Evolutionary conservation across 2,888 invertebrate species (phyloP).

Genomic region (Onthophagus sagittarius): DNA sequence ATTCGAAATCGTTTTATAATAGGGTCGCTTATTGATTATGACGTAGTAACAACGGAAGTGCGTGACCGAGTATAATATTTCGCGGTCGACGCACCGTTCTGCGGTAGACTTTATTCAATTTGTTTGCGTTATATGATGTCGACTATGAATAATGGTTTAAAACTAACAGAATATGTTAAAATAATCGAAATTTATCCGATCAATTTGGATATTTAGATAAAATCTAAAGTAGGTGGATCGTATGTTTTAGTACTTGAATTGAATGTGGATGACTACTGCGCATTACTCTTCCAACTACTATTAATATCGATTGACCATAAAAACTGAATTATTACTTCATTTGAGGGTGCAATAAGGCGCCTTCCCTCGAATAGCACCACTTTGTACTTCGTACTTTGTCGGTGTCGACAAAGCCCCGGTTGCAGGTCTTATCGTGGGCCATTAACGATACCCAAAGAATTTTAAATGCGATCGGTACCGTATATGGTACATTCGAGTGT

Average conservation of each 20-base stretch:
- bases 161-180: neutral
- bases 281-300: neutral
- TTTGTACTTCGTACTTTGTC: neutral
- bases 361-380: neutral
- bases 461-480: neutral
- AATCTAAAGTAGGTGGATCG: neutral
- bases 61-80: constrained; percentile 8
- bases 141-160: neutral
- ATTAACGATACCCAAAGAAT: constrained; percentile 8
- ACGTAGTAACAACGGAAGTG: neutral
- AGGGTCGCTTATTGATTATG: neutral
- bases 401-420: neutral
- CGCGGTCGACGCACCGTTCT: neutral
- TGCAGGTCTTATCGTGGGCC: neutral
- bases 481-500: neutral
- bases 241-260: neutral
- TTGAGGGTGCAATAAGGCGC: neutral
- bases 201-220: neutral
- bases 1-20: neutral
- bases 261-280: neutral
- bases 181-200: neutral
- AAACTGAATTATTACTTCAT: neutral
- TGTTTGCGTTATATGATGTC: neutral
- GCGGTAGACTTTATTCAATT: constrained; percentile 7
- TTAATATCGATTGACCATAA: neutral